A percentile compares a stretch with the other conserved stretches of the same genome.
Conservation (phyloP, 2,797 vertebrate species). For the Eremophila alpestris region DNA sequence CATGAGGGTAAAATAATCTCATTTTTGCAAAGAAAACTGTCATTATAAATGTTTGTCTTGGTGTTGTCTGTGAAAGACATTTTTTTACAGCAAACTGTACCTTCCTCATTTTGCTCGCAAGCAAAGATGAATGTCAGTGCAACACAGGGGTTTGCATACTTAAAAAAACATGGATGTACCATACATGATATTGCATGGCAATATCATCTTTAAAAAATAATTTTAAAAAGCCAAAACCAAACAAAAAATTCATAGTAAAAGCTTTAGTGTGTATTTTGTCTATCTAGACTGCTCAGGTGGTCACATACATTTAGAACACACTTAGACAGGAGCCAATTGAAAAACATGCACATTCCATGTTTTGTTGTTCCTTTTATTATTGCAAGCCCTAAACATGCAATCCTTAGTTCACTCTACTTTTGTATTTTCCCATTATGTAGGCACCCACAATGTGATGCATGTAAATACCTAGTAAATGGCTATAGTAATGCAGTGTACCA, state of each 20-base stretch:
- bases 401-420: background rate
- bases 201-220: background rate
- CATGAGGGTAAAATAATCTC: background rate
- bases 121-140: background rate
- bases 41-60: background rate
- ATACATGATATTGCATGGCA: background rate
- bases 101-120: background rate
- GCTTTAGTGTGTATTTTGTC: background rate
- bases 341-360: background rate
- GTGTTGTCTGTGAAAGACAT: background rate
- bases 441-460: background rate
- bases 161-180: too few relatives aligned
- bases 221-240: background rate
- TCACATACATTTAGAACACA: background rate
- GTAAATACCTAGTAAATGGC: background rate
- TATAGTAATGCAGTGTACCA: background rate
- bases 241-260: background rate
- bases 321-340: accelerated
- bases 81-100: background rate
- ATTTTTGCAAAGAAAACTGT: background rate
- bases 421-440: accelerated
- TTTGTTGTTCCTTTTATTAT: background rate
- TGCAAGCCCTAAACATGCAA: background rate
- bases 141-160: background rate
- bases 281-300: background rate